A percentile compares a stretch with the other conserved stretches of the same genome.
Evolutionary conservation across 53 echinoderm and acorn worm species (phyloP).

Genomic region (Mesocentrotus franciscanus): DNA sequence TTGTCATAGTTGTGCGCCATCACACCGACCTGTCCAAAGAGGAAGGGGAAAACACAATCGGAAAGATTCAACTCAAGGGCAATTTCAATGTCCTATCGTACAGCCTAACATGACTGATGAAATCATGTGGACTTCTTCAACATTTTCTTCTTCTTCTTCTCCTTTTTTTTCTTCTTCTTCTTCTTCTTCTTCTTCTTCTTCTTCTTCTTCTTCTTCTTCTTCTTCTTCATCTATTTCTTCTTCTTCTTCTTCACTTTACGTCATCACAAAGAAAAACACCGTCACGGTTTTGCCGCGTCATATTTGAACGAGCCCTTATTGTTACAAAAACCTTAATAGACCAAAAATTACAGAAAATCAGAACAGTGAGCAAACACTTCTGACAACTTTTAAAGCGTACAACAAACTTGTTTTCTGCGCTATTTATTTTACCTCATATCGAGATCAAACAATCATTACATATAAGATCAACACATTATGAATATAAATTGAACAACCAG

Average conservation of each 20-base stretch:
- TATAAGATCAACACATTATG: background rate
- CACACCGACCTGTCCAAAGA: background rate
- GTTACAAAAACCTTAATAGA: background rate
- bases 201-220: background rate
- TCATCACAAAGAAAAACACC: background rate
- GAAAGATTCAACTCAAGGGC: too few relatives aligned
- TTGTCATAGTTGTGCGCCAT: slow-evolving; percentile 95
- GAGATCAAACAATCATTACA: background rate
- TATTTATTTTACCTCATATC: background rate
- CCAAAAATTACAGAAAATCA: background rate
- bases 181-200: slow-evolving; percentile 22
- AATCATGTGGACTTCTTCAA: background rate
- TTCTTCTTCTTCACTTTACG: background rate
- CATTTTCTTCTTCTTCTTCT: background rate
- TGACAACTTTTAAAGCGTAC: background rate
- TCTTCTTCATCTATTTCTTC: slow-evolving; percentile 10
- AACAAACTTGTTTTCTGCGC: background rate
- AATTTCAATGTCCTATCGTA: too few relatives aligned
- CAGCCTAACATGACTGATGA: too few relatives aligned
- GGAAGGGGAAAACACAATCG: too few relatives aligned
- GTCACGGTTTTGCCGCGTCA: too few relatives aligned
- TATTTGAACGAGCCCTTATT: too few relatives aligned
- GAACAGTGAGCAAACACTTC: background rate
- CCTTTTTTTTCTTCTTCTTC: background rate
- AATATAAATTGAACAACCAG: background rate